Evolutionary conservation across 2,888 invertebrate genomes (phyloP), one percentile per base, ranked within the genome.

Genomic region (Micoletzkya japonica): DNA sequence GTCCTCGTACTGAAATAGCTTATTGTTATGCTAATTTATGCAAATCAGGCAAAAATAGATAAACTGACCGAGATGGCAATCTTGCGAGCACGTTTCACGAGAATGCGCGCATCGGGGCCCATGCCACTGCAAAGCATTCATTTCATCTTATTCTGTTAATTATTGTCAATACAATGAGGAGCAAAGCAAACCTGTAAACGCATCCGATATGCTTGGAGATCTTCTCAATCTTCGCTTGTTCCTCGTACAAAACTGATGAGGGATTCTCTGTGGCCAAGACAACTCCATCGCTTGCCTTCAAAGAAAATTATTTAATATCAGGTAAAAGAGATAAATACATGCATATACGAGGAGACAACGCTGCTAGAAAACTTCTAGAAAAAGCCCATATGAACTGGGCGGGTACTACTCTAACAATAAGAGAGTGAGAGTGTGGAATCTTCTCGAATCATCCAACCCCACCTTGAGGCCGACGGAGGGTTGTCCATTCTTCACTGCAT

Each of bases 251-350:
- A 76, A 94, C 91, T 4, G 96, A 96, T 86, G 95, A 95, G 86
- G 97, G 97, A 87, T 99, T 98, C 87, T 98, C 98, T 3, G 97
- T 96, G 0, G 98, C 98, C 81, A 98, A 90, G 26, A 98, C 98
- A 10, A 98, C 94, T 32, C 98, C 98, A 90, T 99, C 96, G 39
- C 56, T 56, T n/a, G 67, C 67, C 67, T 67, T 20, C 14, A 57
- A 14, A 2, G 20, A 36, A 30, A 30, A 66, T 64, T 56, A 61
- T n/a, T 44, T n/a, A 10, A 4, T 2, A 32, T 39, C 14, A 70
- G n/a, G n/a, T n/a, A n/a, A n/a, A n/a, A n/a, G n/a, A n/a, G n/a
- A n/a, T n/a, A n/a, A n/a, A n/a, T n/a, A n/a, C n/a, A n/a, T n/a
- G n/a, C n/a, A n/a, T n/a, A n/a, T n/a, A n/a, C n/a, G n/a, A n/a